These are phyloP conservation scores for Rhagologus leucostigma DNA, from an alignment of 2,113 vertebrate genomes.

Conservation along the genomic window DNA sequence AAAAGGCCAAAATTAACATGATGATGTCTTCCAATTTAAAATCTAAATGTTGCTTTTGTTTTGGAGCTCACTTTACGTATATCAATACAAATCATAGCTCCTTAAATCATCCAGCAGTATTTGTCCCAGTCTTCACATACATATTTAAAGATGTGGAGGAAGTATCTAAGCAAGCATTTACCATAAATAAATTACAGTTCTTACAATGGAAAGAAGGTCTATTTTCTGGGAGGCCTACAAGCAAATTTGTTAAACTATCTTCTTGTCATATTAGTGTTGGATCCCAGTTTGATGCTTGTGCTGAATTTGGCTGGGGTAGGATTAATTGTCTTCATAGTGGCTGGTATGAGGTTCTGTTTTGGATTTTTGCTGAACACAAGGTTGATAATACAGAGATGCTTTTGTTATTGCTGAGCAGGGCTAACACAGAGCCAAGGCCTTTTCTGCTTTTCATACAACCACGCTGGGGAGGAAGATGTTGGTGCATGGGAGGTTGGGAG, in stretches of 20 bases:
- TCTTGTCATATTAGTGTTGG: not conserved
- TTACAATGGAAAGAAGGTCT: not conserved
- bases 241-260: not conserved
- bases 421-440: not conserved
- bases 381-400: not conserved
- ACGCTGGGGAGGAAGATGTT: not conserved
- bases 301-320: not conserved
- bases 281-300: not conserved
- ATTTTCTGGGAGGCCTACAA: not conserved
- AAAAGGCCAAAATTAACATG: not conserved
- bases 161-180: not conserved
- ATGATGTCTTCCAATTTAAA: not conserved
- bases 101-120: not conserved
- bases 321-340: not conserved
- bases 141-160: not conserved
- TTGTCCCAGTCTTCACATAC: not conserved
- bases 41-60: not conserved
- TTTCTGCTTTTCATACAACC: not conserved
- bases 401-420: not conserved
- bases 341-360: not conserved
- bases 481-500: not conserved
- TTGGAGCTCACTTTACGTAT: not conserved
- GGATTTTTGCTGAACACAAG: not conserved
- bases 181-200: not conserved
- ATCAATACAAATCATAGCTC: not conserved